Base-by-base conservation (phyloP, 2,888 invertebrate species). In the Eristalis arbustorum region DNA sequence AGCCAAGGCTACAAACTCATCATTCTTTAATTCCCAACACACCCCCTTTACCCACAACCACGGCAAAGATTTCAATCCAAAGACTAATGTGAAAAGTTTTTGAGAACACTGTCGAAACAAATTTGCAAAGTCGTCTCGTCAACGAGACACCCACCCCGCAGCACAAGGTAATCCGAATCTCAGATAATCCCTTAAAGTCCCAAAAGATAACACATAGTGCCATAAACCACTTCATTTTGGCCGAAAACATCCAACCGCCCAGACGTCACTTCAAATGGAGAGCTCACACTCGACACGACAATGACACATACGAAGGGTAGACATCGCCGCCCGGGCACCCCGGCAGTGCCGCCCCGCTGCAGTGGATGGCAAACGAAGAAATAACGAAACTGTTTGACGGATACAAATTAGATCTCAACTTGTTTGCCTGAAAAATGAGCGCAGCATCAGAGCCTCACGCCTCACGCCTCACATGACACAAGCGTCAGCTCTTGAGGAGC, bases 351-450 rank as follows among this genome's bases (percentile, higher is more conserved):
- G 13, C 56, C 18, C 25, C 25, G 3, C 2, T 1, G 25, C 25
- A 3, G 25, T 25, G 25, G 25, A 25, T 25, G 14, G 23, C 4
- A 42, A 10, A 31, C 8, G 40, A 67, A 40, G 5, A 59, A 2
- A 18, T 6, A 49, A 49, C 18, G 18, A 49, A 49, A 8, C 18
- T 6, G 18, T 18, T 49, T 49, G 74, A 81, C 25, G 69, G 69
- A 69, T 67, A 83, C 72, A 83, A 83, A 72, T 82, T 82, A 64
- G 68, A 42, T 73, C 63, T 64, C 78, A 74, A 74, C 63, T 69
- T 80, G 80, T 8, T 62, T 64, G 49, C 25, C 31, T n/a, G n/a
- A 31, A 59, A 57, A 18, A 11, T 3, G 13, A 13, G 59, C 18
- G 31, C 56, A 23, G 11, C 31, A 25, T 13, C 3, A 6, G 13